A percentile compares a stretch with the other conserved stretches of the same genome.
Evolutionary conservation across 2,797 vertebrate genomes (phyloP).

Genomic region (Gymnoscopelus microlampas): DNA sequence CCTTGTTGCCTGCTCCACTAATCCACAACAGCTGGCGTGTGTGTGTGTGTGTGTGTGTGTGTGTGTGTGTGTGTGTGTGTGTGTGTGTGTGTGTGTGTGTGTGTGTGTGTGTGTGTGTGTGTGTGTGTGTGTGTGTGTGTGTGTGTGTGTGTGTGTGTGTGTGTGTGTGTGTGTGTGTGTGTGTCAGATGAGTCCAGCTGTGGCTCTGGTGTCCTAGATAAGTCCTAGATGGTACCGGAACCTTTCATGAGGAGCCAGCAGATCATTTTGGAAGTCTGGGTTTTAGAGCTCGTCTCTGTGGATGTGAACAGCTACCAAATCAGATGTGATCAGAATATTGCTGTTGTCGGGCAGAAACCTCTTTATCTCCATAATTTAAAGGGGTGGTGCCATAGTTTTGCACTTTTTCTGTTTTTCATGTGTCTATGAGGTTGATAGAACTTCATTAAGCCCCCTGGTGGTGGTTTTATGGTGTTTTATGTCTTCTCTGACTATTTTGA

Average conservation of each 20-base stretch:
- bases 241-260: constrained; percentile 70
- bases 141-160: constrained; percentile 2
- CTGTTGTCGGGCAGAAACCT: no score
- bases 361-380: no score
- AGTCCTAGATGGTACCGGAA: constrained; percentile 67
- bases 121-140: constrained; percentile 32
- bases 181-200: constrained; percentile 80
- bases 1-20: constrained; percentile 65
- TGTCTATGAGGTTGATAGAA: no score
- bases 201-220: constrained; percentile 81
- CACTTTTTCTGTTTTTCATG: no score
- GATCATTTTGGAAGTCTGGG: constrained; percentile 64
- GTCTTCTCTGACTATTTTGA: no score
- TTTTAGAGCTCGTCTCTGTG: constrained; percentile 36
- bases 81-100: constrained; percentile 23
- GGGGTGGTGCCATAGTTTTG: no score
- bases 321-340: not conserved
- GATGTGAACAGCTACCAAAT: not conserved
- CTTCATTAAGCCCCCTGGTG: no score
- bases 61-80: constrained; percentile 34
- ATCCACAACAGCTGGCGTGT: constrained; percentile 79
- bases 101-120: constrained; percentile 37
- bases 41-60: constrained; percentile 48
- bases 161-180: constrained; percentile 68
- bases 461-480: no score